phyloP scores from a whole-genome alignment of 1,140 invertebrate species.

The Nasonia longicornis region DNA sequence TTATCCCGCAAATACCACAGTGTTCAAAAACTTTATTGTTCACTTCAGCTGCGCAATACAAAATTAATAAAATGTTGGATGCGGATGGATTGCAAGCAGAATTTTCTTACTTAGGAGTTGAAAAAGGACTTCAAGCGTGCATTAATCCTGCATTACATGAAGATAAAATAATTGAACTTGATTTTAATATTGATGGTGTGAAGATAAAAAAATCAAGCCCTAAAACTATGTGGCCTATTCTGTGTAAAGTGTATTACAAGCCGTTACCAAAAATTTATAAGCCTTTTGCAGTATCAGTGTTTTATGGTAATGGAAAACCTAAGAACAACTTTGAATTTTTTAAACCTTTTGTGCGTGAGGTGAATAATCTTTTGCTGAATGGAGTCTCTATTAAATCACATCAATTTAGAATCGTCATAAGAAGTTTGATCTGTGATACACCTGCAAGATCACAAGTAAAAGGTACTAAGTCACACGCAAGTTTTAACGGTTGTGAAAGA shows the following conservation, averaged over 20 bases:
- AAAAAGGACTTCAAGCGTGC: conserved; percentile 21
- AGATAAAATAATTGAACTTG: conserved; percentile 13
- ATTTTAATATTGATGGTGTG: conserved; percentile 36
- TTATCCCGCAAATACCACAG: too few relatives aligned
- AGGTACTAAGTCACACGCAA: conserved; percentile 11
- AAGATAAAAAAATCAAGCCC: conserved; percentile 25
- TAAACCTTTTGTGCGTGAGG: conserved; percentile 29
- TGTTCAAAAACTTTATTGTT: too few relatives aligned
- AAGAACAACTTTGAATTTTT: conserved; percentile 19
- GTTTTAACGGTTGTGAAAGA: conserved; percentile 24
- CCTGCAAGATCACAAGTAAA: conserved; percentile 19
- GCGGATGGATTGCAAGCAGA: too few relatives aligned
- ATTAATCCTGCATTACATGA: conserved; percentile 29
- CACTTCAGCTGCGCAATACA: too few relatives aligned
- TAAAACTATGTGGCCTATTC: conserved; percentile 35
- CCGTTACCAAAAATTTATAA: conserved; percentile 7
- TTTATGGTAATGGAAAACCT: conserved; percentile 32
- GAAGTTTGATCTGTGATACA: conserved; percentile 28
- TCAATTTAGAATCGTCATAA: conserved; percentile 20
- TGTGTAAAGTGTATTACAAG: conserved; percentile 12
- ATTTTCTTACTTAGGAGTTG: conserved; percentile 32
- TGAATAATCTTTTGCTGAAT: conserved; percentile 33
- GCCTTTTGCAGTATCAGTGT: conserved; percentile 30
- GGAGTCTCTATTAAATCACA: conserved; percentile 16
- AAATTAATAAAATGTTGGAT: neutral